These are phyloP conservation scores for Uloborus plumipes DNA, from an alignment of 2,888 invertebrate species.

Conservation along the genomic window DNA sequence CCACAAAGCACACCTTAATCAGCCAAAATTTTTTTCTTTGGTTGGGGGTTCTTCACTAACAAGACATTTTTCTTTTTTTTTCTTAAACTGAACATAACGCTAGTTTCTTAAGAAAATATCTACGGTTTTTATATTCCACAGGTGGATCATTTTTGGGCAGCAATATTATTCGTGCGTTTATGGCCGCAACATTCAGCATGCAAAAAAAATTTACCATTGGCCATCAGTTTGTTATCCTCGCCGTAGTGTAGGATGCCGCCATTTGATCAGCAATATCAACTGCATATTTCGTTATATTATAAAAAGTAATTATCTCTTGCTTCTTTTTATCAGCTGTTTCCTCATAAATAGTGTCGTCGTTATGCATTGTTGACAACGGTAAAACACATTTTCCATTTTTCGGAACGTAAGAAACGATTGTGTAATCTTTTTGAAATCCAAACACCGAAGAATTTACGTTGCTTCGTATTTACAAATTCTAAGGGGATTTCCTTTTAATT, in stretches of 20 bases:
- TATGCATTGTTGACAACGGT: conserved; percentile 7
- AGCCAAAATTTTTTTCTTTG: too few relatives aligned
- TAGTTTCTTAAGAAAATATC: neutral
- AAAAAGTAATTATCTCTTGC: neutral
- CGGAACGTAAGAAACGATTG: conserved; percentile 18
- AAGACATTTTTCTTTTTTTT: too few relatives aligned
- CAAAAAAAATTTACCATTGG: conserved; percentile 15
- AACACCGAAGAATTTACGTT: too few relatives aligned
- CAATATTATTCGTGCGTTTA: conserved; percentile 5
- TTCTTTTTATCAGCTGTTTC: neutral
- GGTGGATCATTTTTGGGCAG: neutral
- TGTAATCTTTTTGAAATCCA: conserved; percentile 8
- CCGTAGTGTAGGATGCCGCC: neutral
- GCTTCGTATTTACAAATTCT: neutral
- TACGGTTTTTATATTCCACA: neutral
- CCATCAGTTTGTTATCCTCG: conserved; percentile 11
- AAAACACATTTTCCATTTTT: conserved; percentile 11
- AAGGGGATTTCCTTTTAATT: conserved; percentile 24
- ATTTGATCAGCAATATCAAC: neutral
- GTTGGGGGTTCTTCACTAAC: too few relatives aligned
- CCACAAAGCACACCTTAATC: too few relatives aligned
- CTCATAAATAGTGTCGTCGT: neutral
- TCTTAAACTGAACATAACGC: too few relatives aligned
- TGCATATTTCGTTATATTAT: neutral
- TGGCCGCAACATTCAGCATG: conserved; percentile 4